phyloP scores from a whole-genome alignment of 1,140 invertebrate genomes.

The Eupeodes corollae region DNA sequence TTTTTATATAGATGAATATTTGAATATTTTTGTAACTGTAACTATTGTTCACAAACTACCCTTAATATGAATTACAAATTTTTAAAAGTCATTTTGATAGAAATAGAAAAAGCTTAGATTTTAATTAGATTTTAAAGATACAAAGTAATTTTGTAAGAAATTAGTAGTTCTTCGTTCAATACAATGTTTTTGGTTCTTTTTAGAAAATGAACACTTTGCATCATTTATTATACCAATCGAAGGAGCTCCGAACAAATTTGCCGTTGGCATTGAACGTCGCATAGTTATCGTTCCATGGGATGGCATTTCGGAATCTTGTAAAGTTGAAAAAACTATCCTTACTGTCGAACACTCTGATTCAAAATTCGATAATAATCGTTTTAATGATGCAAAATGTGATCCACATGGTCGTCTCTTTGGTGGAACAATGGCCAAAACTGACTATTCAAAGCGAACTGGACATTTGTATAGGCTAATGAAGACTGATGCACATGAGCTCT shows the following conservation, averaged over 20 bases:
- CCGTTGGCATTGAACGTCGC: conserved; percentile 47
- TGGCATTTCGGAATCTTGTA: conserved; percentile 38
- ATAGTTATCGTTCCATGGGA: conserved; percentile 53
- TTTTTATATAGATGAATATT: no score
- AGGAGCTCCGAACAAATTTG: conserved; percentile 43
- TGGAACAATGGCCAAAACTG: conserved; percentile 48
- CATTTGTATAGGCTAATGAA: conserved; percentile 38
- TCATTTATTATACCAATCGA: conserved; percentile 54
- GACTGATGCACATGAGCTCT: conserved; percentile 45
- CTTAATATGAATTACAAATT: no score
- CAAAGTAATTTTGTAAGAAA: no score
- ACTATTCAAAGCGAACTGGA: conserved; percentile 27
- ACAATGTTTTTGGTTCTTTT: background rate
- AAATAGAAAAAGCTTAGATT: no score
- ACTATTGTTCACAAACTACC: no score
- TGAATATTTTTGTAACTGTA: no score
- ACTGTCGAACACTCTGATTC: conserved; percentile 47
- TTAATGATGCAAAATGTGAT: conserved; percentile 80
- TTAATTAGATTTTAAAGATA: no score
- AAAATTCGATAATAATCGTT: conserved; percentile 43
- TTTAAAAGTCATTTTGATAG: no score
- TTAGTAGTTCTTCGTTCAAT: no score
- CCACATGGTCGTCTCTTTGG: conserved; percentile 49
- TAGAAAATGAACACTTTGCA: conserved; percentile 21
- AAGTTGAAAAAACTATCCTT: conserved; percentile 33